Evolutionary conservation across 2,113 vertebrate genomes (phyloP).

Genomic region (Holacanthus passer): DNA sequence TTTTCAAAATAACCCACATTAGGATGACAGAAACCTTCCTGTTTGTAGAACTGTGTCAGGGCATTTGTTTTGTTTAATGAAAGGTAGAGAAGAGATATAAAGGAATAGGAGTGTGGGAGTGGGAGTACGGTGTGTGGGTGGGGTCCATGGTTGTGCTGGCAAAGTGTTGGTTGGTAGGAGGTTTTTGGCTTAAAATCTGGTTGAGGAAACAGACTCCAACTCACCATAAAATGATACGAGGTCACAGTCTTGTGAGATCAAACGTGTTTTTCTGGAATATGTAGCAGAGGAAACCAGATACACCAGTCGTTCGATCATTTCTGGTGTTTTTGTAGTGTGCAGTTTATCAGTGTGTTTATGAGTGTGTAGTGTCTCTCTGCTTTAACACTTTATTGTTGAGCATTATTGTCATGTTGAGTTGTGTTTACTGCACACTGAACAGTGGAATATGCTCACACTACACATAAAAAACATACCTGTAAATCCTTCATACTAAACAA

Average conservation of each 20-base stretch:
- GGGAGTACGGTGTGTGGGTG: slow-evolving; percentile 38
- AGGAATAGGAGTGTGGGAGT: slow-evolving; percentile 15
- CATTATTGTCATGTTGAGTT: neutral
- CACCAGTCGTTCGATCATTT: neutral
- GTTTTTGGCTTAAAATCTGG: slow-evolving; percentile 39
- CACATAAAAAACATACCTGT: neutral
- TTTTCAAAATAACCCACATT: slow-evolving; percentile 34
- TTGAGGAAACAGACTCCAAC: slow-evolving; percentile 32
- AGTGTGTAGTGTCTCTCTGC: neutral
- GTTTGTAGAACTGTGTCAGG: slow-evolving; percentile 15
- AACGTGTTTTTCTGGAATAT: slow-evolving; percentile 23
- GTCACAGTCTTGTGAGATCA: slow-evolving; percentile 17
- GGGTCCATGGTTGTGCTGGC: slow-evolving; percentile 29
- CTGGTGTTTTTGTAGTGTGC: slow-evolving; percentile 8
- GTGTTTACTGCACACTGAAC: neutral
- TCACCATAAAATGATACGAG: slow-evolving; percentile 31
- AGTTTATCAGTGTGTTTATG: slow-evolving; percentile 24
- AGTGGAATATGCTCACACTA: no score
- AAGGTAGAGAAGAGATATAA: slow-evolving; percentile 15
- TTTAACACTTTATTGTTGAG: neutral
- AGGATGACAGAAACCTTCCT: slow-evolving; percentile 35
- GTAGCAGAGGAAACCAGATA: slow-evolving; percentile 27
- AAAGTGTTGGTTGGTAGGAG: slow-evolving; percentile 29
- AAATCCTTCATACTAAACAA: neutral
- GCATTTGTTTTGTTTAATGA: slow-evolving; percentile 16